Conservation (phyloP, 2,888 invertebrate species). For the Therioaphis trifolii region DNA sequence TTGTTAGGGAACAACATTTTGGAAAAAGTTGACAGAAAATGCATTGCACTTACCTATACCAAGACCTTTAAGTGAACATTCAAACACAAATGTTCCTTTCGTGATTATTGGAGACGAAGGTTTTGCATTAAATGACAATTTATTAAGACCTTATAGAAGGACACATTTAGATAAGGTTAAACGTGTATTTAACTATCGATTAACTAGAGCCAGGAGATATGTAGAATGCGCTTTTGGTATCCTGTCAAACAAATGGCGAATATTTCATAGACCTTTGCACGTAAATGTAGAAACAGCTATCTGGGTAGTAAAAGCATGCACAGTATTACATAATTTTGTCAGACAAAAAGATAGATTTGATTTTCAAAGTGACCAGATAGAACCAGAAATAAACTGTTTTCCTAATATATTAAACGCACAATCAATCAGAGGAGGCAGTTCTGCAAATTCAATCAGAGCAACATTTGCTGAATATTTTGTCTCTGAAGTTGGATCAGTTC, state of each 20-base stretch:
- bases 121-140: conserved; percentile 65
- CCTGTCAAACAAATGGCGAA: conserved; percentile 67
- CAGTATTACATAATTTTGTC: conserved; percentile 3
- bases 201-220: no score
- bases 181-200: no score
- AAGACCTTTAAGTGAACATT: conserved; percentile 44
- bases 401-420: conserved; percentile 48
- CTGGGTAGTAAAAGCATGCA: conserved; percentile 67
- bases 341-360: conserved; percentile 64
- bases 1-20: conserved; percentile 48
- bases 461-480: no score
- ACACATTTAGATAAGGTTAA: no score
- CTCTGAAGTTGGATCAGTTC: no score
- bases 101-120: conserved; percentile 67
- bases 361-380: conserved; percentile 63
- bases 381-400: conserved; percentile 52
- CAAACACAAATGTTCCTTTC: conserved; percentile 64
- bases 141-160: conserved; percentile 66
- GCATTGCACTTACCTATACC: conserved; percentile 35
- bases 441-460: no score
- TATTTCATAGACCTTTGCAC: conserved; percentile 67
- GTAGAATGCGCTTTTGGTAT: conserved; percentile 67
- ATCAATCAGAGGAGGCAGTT: no score
- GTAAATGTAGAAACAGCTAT: conserved; percentile 66
- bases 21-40: conserved; percentile 48